Conservation (phyloP, 2,797 vertebrate genomes). For the Neoniphon sammara region DNA sequence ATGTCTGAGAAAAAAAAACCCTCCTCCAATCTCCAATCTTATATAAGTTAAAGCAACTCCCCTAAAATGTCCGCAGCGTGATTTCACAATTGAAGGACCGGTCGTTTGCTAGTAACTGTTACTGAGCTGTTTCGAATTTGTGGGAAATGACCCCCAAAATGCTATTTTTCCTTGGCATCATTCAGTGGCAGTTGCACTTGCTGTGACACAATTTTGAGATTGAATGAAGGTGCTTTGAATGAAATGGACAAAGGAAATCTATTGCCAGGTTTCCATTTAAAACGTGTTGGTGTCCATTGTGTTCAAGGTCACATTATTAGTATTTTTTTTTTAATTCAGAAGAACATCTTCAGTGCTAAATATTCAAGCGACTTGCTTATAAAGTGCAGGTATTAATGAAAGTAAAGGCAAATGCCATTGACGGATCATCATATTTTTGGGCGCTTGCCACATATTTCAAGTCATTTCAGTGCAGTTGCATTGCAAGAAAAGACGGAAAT, state of each 20-base stretch:
- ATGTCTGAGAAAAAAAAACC: conserved; percentile 31
- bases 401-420: background rate
- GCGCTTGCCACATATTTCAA: background rate
- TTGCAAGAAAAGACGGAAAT: conserved; percentile 12
- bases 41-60: conserved; percentile 35
- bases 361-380: background rate
- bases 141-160: conserved; percentile 12
- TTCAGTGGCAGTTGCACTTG: conserved; percentile 4
- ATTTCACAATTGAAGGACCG: conserved; percentile 41
- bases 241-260: conserved; percentile 39
- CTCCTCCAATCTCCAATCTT: conserved; percentile 72
- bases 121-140: conserved; percentile 25
- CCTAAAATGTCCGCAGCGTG: background rate
- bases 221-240: conserved; percentile 34
- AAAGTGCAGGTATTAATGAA: background rate
- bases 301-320: background rate
- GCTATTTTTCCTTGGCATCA: conserved; percentile 6
- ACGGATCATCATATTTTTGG: conserved; percentile 5
- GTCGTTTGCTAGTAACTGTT: conserved; percentile 3
- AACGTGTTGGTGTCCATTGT: conserved; percentile 29
- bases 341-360: background rate
- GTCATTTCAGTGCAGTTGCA: background rate
- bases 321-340: background rate
- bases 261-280: conserved; percentile 15
- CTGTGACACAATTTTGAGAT: conserved; percentile 6